Conservation (phyloP, 2,888 invertebrate genomes). For the Poecilus cupreus region DNA sequence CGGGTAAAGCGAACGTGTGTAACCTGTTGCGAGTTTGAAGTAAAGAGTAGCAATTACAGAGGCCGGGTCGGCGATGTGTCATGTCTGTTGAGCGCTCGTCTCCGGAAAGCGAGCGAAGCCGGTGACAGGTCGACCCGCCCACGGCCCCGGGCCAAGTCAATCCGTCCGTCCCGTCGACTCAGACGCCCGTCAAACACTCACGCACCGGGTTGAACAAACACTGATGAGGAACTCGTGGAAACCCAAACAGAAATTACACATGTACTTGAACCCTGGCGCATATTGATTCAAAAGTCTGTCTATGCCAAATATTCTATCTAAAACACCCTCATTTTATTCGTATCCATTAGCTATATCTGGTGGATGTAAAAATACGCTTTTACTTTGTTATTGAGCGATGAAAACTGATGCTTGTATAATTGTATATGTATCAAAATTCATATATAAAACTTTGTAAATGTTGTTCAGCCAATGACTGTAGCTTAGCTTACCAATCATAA, state of each 20-base stretch:
- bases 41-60: slow-evolving; percentile 53
- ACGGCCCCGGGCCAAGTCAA: slow-evolving; percentile 15
- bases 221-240: not conserved
- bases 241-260: not conserved
- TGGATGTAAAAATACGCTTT: no score
- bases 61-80: slow-evolving; percentile 56
- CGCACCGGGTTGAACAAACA: not conserved
- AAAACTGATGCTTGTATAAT: no score
- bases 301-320: no score
- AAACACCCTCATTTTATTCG: no score
- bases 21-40: slow-evolving; percentile 18
- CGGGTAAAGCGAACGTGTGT: not conserved
- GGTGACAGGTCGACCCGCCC: slow-evolving; percentile 24
- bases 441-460: no score
- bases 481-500: no score
- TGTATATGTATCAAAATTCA: no score
- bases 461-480: no score
- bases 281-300: no score
- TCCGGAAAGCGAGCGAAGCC: not conserved
- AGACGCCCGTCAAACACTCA: not conserved
- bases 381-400: no score
- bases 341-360: no score
- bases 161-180: not conserved
- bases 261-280: no score
- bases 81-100: slow-evolving; percentile 46